Percentiles rank a stretch among this genome's conserved stretches.
Conservation (phyloP, 2,797 vertebrate species). For the Sciurus carolinensis region DNA sequence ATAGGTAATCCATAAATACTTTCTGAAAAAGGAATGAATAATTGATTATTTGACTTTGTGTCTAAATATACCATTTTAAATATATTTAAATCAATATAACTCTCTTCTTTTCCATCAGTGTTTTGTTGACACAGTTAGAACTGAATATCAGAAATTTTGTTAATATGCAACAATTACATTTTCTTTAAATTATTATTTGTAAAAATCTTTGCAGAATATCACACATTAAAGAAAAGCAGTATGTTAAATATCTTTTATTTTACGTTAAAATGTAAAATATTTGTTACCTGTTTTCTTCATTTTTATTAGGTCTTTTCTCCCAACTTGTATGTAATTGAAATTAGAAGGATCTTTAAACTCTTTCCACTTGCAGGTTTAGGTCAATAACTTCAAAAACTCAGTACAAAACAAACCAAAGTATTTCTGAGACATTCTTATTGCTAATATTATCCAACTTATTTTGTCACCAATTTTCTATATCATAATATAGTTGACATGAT, state of each 20-base stretch:
- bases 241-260: not conserved
- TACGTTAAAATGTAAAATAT: not conserved
- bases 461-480: not conserved
- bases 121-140: not conserved
- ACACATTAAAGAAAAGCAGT: constrained; percentile 3
- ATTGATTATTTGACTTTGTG: not conserved
- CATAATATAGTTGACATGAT: not conserved
- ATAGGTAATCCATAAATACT: not conserved
- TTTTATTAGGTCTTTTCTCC: not conserved
- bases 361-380: not conserved
- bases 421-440: constrained; percentile 23
- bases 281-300: not conserved
- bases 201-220: not conserved
- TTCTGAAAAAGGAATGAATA: not conserved
- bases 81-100: not conserved
- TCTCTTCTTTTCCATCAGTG: not conserved
- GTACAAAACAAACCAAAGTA: not conserved
- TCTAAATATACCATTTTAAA: not conserved
- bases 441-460: not conserved
- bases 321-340: not conserved
- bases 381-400: not conserved
- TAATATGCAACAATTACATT: not conserved
- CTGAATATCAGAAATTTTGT: not conserved
- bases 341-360: not conserved
- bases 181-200: constrained; percentile 13